Percentiles rank a stretch among this genome's conserved stretches.
These are phyloP conservation scores for Etheostoma nigrum DNA, from an alignment of 2,797 vertebrate species.

Conservation along the genomic window DNA sequence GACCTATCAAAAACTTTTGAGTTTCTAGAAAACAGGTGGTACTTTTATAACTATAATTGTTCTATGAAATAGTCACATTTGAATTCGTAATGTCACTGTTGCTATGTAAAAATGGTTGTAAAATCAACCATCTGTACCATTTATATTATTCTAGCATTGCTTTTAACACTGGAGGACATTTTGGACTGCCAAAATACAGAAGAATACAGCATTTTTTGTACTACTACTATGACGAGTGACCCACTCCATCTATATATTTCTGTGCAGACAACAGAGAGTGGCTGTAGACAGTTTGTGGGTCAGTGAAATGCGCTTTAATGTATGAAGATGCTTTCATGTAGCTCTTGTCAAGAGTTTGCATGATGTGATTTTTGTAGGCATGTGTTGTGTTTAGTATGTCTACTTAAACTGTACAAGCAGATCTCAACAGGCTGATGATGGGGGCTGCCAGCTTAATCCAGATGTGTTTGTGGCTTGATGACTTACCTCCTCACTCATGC, in stretches of 20 bases:
- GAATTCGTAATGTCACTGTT: background rate
- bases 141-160: background rate
- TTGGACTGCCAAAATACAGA: constrained; percentile 2
- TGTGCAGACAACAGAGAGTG: constrained; percentile 2
- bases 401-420: constrained; percentile 21
- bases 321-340: constrained; percentile 8
- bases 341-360: background rate
- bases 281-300: constrained; percentile 29
- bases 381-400: background rate
- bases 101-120: background rate
- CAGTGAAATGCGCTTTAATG: constrained; percentile 1
- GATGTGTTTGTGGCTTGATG: constrained; percentile 52
- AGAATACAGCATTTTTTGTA: background rate
- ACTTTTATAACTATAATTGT: background rate
- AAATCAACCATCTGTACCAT: background rate
- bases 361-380: constrained; percentile 7
- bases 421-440: constrained; percentile 20
- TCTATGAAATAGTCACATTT: background rate
- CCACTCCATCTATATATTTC: constrained; percentile 23
- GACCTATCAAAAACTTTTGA: too few species aligned
- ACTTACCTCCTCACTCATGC: constrained; percentile 35
- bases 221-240: background rate
- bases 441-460: constrained; percentile 38
- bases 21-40: background rate
- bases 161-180: constrained; percentile 18